Evolutionary conservation across 1,140 invertebrate species (phyloP).

Genomic region (Elysia chlorotica): DNA sequence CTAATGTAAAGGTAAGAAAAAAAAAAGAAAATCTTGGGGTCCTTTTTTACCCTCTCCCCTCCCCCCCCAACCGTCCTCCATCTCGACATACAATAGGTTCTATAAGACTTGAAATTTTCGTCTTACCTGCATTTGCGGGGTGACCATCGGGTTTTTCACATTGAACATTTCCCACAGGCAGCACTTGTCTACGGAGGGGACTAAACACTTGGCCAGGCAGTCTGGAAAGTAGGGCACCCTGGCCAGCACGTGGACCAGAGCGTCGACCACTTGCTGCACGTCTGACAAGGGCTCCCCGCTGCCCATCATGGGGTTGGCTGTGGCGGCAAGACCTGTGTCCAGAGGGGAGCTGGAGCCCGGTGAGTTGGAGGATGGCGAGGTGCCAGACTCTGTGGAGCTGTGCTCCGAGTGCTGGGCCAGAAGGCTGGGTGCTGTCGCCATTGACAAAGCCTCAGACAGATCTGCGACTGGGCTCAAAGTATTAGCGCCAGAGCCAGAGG

Average conservation of each 20-base stretch:
- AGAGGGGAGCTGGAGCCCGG: constrained; percentile 10
- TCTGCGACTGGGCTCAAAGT: too few relatives aligned
- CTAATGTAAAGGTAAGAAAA: constrained; percentile 26
- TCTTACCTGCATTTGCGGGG: constrained; percentile 37
- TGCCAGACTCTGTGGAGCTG: constrained; percentile 18
- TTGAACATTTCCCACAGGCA: constrained; percentile 46
- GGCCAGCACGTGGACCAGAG: constrained; percentile 23
- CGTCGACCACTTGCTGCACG: constrained; percentile 2
- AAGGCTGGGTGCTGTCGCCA: neutral
- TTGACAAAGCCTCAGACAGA: too few relatives aligned
- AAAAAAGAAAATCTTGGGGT: too few relatives aligned
- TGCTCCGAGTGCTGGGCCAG: constrained; percentile 3
- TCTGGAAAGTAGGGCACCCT: constrained; percentile 40
- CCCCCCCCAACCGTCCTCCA: too few relatives aligned
- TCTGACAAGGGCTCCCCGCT: neutral
- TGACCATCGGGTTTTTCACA: constrained; percentile 34
- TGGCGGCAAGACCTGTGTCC: constrained; percentile 3
- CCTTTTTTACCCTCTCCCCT: too few relatives aligned
- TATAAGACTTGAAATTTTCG: too few relatives aligned
- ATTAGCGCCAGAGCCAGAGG: too few relatives aligned
- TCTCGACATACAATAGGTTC: too few relatives aligned
- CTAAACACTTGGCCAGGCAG: constrained; percentile 43
- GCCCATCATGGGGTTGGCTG: too few relatives aligned
- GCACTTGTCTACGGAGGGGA: constrained; percentile 49
- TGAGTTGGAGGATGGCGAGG: too few relatives aligned